Evolutionary conservation across 2,113 vertebrate genomes (phyloP), one percentile per base, ranked within the genome.

Genomic region (Gallinago media): DNA sequence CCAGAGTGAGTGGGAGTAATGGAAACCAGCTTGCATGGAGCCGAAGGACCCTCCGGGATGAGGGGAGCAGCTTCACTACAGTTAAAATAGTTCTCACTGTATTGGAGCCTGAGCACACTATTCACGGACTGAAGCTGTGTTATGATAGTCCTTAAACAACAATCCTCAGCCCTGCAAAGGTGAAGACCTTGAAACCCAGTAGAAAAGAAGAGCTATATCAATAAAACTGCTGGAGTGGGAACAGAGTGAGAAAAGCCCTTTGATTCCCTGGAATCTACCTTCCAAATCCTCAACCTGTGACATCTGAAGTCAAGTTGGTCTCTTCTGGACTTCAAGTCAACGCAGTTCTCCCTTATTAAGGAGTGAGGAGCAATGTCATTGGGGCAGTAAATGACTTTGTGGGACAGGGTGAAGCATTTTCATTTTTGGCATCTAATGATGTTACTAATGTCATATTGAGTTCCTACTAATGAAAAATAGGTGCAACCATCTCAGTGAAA

Each of bases 361-460:
- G 8, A 32, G 32, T 40, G 16, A 3, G 3, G 63, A 29, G 9
- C 36, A 29, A 46, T 1, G 4, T 4, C 0, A 0, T 50, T 66
- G 44, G 23, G n/a, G 40, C 15, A 71, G 52, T 55, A 90, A 71
- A 80, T 56, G 3, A 21, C 25, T 16, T 70, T 50, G 8, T 40
- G 32, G 40, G 71, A 56, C 14, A 8, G 3, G 2, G 9, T 15
- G 63, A 66, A 79, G 20, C 32, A 7, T 55, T 79, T 79, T 84
- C 9, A 26, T 44, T 61, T 84, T 84, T 62, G 62, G 9, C 42
- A 31, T 52, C 47, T 62, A 34, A 19, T 25, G 31, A 8, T 67
- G 63, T 42, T 67, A 36, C 11, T 72, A 36, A 67, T 16, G 18
- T 32, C 26, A 66, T 59, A 58, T 15, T 61, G 46, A 36, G 17